These are phyloP conservation scores for Erethizon dorsatum DNA, from an alignment of 2,797 vertebrate species.

Conservation along the genomic window DNA sequence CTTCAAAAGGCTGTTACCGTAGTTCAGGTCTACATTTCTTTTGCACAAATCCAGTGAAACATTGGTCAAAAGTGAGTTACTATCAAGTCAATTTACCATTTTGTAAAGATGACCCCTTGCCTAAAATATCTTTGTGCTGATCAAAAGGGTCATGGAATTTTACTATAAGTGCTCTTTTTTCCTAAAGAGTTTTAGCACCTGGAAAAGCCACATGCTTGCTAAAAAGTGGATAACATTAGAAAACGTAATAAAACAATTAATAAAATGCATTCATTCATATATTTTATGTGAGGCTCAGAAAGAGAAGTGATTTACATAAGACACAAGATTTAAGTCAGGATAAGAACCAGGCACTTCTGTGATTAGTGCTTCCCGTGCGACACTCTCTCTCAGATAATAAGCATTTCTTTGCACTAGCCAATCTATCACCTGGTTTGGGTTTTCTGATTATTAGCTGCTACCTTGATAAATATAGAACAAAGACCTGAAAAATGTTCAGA, in stretches of 20 bases:
- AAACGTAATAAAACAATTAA: conserved; percentile 17
- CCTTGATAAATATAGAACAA: neutral
- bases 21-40: neutral
- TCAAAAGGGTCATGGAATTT: neutral
- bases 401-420: neutral
- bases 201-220: neutral
- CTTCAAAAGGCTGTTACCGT: conserved; percentile 41
- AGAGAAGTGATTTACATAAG: neutral
- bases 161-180: neutral
- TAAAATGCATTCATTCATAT: neutral
- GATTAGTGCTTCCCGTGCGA: neutral
- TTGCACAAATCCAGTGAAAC: neutral
- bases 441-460: neutral
- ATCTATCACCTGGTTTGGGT: neutral
- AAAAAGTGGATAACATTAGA: neutral
- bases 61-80: neutral
- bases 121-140: neutral
- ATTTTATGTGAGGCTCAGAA: neutral
- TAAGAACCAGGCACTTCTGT: neutral
- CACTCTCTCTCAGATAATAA: neutral
- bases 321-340: neutral
- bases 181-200: neutral
- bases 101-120: neutral
- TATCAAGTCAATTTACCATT: neutral
- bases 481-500: neutral